Conservation (phyloP, 2,113 vertebrate genomes). For the Gallinago paraguaiae region DNA sequence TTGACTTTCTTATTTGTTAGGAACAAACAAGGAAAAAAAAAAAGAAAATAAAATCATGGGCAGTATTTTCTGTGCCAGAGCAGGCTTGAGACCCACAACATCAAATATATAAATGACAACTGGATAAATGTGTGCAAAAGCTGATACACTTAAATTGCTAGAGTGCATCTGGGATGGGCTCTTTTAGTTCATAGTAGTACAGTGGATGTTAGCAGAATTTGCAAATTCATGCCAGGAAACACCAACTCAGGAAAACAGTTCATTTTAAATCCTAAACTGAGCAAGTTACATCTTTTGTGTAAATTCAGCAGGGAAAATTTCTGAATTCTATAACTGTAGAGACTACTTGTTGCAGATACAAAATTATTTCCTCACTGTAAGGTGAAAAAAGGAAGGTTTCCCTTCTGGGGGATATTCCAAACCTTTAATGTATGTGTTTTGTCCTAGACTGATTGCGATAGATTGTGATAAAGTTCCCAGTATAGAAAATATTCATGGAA, state of each 20-base stretch:
- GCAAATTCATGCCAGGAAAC: neutral
- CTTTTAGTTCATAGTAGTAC: neutral
- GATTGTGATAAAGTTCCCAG: neutral
- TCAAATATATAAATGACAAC: neutral
- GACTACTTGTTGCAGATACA: neutral
- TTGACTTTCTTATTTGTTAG: conserved; percentile 7
- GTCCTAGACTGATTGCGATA: neutral
- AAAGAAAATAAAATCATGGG: neutral
- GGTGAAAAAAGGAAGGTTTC: neutral
- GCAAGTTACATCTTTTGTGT: neutral
- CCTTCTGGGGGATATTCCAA: neutral
- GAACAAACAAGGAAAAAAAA: neutral
- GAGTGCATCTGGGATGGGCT: neutral
- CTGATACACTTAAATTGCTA: neutral
- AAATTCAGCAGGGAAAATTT: neutral
- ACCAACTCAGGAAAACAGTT: neutral
- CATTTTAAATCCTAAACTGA: neutral
- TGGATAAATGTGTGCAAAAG: neutral
- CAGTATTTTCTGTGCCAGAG: neutral
- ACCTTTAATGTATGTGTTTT: neutral
- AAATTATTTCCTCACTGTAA: neutral
- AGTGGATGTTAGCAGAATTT: neutral
- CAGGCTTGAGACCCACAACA: neutral
- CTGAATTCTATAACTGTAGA: neutral
- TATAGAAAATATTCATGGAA: neutral